Evolutionary conservation across 2,888 invertebrate species (phyloP), one percentile per base, ranked within the genome.

Genomic region (Caenorhabditis doughertyi): DNA sequence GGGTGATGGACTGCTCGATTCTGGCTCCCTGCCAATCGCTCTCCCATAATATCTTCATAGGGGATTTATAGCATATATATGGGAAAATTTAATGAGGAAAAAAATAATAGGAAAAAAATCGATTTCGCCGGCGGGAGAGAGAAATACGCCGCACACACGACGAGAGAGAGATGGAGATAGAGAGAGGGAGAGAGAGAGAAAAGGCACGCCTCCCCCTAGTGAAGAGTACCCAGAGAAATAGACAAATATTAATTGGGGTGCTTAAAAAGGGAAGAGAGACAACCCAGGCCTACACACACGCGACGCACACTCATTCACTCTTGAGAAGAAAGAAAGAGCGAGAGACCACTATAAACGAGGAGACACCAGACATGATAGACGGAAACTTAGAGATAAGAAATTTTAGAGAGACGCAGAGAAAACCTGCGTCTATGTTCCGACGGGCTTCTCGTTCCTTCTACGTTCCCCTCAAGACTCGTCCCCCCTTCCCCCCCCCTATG

Each of bases 11-110:
- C 42, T 88, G 90, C 73, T 90, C 90, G 60, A 91, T 89, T 16
- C 74, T 68, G 42, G 88, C 81, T 32, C 91, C 91, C 18, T 91
- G 89, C 91, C 91, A 92, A 62, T 89, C 80, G 62, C 85, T 87
- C 67, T 91, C 91, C 91, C 91, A 91, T 77, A 89, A 79, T 64
- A 88, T 84, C 80, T 84, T 86, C 88, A 88, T 88, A 55, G 35
- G 58, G 32, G 49, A 47, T 53, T 16, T 32, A n/a, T 29, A 13
- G 32, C 2, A 39, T 32, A 9, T 32, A 32, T 32, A 32, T 4
- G 32, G 32, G 32, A 32, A 32, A 39, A 39, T 39, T 39, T 13
- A 16, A 39, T 3, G 16, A 18, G 32, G 16, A 55, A n/a, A 16
- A 16, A 29, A 29, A 29, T n/a, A 25, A 25, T 16, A 32, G 18